Base-by-base conservation (phyloP, 2,797 vertebrate species). In the Bucorvus abyssinicus region DNA sequence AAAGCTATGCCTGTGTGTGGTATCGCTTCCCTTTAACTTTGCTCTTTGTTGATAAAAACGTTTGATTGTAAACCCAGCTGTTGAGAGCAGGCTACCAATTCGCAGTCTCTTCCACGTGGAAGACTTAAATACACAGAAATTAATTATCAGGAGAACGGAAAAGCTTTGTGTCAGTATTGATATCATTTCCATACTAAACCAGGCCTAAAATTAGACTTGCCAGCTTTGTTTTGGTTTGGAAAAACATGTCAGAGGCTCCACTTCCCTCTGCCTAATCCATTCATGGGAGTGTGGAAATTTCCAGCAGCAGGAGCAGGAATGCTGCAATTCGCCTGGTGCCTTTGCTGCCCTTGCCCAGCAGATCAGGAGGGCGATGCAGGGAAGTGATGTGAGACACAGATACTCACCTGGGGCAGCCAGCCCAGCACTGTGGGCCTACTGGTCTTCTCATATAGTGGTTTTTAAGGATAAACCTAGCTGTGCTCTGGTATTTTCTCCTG, bases 121-220 rank as follows among this genome's bases (percentile, higher is more conserved):
- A n/a, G 69, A 57, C 49, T 75, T 71, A 76, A 92, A 84, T 14
- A 68, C 78, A 42, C 47, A 84, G 36, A 65, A 65, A 63, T 73
- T 75, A 60, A 94, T 93, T 84, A 74, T 73, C 49, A 92, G 65
- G 59, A 75, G 90, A 77, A 94, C 0, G 9, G 85, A 80, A 84
- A 84, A 77, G 45, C 74, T 84, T 76, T 76, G 34, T 95, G 91
- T 89, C 94, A 79, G 23, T 73, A 76, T 34, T 57, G 80, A 71
- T 95, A 91, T 36, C 4, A 61, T 75, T 93, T 95, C 95, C 75
- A 57, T 90, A 87, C 52, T 92, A 93, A 96, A 53, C 71, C 84
- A 84, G 86, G 93, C 70, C 91, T 96, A 95, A 95, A 95, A 95
- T 94, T 90, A 94, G 73, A 81, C 67, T 84, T 67, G 81, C 86